Base-by-base conservation (phyloP, 2,888 invertebrate genomes). In the Exephanes ischioxanthus region DNA sequence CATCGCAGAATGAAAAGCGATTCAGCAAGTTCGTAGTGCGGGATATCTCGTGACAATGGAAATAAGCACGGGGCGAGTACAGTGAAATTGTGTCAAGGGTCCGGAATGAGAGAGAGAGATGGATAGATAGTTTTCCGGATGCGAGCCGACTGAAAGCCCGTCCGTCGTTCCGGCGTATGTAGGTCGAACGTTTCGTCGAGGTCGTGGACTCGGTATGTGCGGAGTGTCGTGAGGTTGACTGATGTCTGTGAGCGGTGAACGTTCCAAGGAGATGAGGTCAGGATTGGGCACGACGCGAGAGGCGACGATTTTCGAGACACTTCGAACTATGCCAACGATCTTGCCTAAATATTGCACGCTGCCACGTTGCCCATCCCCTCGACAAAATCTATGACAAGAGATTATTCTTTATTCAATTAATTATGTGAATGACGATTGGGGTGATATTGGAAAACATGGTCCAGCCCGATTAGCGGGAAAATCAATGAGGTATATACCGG, bases 81-180 rank as follows among this genome's bases (percentile, higher is more conserved):
- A 66, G 67, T 67, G 76, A 72, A 85, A 85, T 80, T 77, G 80
- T 85, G 85, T 85, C 85, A 85, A 85, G 85, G 85, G 85, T 85
- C 80, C 79, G 48, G 41, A 48, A 48, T 48, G 80, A 77, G 85
- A 85, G 85, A 80, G 68, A 77, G 85, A 48, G 45, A 48, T 48
- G 45, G 45, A 16, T 16, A 48, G 45, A 85, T 85, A 85, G 85
- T 83, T 85, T 83, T 73, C 85, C 80, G 83, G 85, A 83, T 80
- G 83, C 76, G 79, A 79, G 71, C 58, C 67, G 82, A 76, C 85
- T 72, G 83, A 85, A 85, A 80, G 72, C 80, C 83, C 83, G 77
- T 66, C 77, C 72, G 80, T 67, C 72, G 80, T 80, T 80, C 72
- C 55, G 61, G 22, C 72, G 53, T 80, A 85, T 85, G 83, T 85